phyloP scores from a whole-genome alignment of 2,113 vertebrate species.

The Rallus limicola region DNA sequence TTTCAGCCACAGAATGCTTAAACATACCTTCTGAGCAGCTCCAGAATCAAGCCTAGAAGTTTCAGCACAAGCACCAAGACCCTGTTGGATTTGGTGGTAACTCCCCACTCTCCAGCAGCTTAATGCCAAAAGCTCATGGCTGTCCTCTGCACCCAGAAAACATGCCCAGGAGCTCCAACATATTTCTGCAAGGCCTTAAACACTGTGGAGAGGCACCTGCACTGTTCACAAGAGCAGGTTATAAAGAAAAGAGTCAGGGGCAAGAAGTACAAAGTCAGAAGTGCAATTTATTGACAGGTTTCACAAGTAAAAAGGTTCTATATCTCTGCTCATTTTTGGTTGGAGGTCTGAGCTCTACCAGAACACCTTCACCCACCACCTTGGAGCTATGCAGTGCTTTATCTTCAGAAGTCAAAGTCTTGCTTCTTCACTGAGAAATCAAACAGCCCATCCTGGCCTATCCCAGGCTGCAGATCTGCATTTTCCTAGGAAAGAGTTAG shows the following conservation, averaged over 20 bases:
- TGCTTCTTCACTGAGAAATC: conserved; percentile 12
- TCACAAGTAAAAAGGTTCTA: not conserved
- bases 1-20: not conserved
- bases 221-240: not conserved
- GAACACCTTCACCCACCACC: not conserved
- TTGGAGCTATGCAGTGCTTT: not conserved
- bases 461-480: not conserved
- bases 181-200: not conserved
- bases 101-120: not conserved
- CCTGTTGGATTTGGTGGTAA: not conserved
- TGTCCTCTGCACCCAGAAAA: not conserved
- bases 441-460: not conserved
- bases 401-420: conserved; percentile 45
- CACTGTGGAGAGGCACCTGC: fast-evolving
- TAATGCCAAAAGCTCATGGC: not conserved
- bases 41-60: not conserved
- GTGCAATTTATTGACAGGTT: conserved; percentile 49
- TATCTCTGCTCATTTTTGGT: not conserved
- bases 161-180: not conserved
- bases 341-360: not conserved
- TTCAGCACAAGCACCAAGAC: not conserved
- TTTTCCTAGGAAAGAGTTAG: not conserved
- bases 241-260: not conserved
- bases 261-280: conserved; percentile 26
- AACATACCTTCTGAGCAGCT: fast-evolving